A percentile compares a stretch with the other conserved stretches of the same genome.
Conservation (phyloP, 35 echinoderm and acorn worm genomes). For the Amphiura filiformis region DNA sequence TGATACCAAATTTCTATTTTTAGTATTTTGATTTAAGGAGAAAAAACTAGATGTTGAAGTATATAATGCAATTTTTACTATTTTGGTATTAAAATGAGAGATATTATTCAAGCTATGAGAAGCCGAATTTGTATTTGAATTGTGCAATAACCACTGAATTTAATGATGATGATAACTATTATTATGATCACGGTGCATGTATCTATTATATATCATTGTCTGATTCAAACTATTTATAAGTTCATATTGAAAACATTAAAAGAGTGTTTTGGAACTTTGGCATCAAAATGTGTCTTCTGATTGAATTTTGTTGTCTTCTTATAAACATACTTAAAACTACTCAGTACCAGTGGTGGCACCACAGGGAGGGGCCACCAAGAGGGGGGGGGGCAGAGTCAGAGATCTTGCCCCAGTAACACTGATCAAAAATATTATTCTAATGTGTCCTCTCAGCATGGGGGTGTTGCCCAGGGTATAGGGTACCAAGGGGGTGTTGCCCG, state of each 20-base stretch:
- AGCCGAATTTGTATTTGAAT: constrained; percentile 23
- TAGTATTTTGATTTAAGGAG: constrained; percentile 47
- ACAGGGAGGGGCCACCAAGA: too few relatives aligned
- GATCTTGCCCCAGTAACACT: too few relatives aligned
- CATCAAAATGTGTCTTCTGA: not conserved
- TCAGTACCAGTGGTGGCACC: too few relatives aligned
- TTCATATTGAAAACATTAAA: constrained; percentile 13
- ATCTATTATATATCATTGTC: not conserved
- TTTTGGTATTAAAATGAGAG: constrained; percentile 45
- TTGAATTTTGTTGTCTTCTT: too few relatives aligned
- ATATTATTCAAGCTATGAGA: constrained; percentile 25
- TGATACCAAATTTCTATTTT: constrained; percentile 57
- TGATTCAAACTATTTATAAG: constrained; percentile 12
- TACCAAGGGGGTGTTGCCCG: too few relatives aligned
- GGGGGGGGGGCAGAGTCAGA: too few relatives aligned
- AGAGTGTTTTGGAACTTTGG: constrained; percentile 10
- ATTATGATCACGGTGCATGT: not conserved
- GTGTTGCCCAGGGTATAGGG: too few relatives aligned
- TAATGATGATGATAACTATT: not conserved
- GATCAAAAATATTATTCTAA: too few relatives aligned
- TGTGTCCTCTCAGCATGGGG: too few relatives aligned
- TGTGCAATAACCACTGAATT: constrained; percentile 36
- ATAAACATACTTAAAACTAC: too few relatives aligned
- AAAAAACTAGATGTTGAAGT: constrained; percentile 49
- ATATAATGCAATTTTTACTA: constrained; percentile 54